Percentiles rank a stretch among this genome's conserved stretches.
These are phyloP conservation scores for Euproctis similis DNA, from an alignment of 2,888 invertebrate species.

Conservation along the genomic window DNA sequence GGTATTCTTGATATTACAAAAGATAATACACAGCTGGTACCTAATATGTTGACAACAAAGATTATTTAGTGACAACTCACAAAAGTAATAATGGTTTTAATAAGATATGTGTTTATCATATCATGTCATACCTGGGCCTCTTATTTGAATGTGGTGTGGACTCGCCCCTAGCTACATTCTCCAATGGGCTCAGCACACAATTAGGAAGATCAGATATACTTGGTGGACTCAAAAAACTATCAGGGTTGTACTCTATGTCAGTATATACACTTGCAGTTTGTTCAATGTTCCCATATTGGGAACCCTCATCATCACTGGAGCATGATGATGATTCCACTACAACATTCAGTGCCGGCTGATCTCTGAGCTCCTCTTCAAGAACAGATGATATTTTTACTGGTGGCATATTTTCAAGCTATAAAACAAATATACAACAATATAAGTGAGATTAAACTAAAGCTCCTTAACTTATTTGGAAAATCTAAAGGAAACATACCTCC, in stretches of 20 bases:
- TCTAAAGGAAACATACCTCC: slow-evolving; percentile 39
- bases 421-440: slow-evolving; percentile 9
- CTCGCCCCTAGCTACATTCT: slow-evolving; percentile 69
- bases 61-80: too few species aligned
- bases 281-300: slow-evolving; percentile 44
- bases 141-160: slow-evolving; percentile 69
- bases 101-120: slow-evolving; percentile 1
- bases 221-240: slow-evolving; percentile 67
- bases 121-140: slow-evolving; percentile 46
- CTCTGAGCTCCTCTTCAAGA: slow-evolving; percentile 40
- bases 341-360: slow-evolving; percentile 55
- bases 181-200: slow-evolving; percentile 64
- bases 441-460: too few species aligned
- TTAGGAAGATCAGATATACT: slow-evolving; percentile 61
- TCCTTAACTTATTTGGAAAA: slow-evolving; percentile 8
- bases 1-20: not conserved
- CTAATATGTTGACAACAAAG: too few species aligned
- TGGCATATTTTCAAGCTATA: slow-evolving; percentile 67
- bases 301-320: slow-evolving; percentile 60
- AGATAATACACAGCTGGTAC: not conserved
- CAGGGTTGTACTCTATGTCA: slow-evolving; percentile 63
- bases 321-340: slow-evolving; percentile 65
- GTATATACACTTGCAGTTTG: slow-evolving; percentile 57
- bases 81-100: not conserved
- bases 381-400: slow-evolving; percentile 49